A percentile compares a stretch with the other conserved stretches of the same genome.
phyloP scores from a whole-genome alignment of 2,797 vertebrate species.

The Tamandua tetradactyla region DNA sequence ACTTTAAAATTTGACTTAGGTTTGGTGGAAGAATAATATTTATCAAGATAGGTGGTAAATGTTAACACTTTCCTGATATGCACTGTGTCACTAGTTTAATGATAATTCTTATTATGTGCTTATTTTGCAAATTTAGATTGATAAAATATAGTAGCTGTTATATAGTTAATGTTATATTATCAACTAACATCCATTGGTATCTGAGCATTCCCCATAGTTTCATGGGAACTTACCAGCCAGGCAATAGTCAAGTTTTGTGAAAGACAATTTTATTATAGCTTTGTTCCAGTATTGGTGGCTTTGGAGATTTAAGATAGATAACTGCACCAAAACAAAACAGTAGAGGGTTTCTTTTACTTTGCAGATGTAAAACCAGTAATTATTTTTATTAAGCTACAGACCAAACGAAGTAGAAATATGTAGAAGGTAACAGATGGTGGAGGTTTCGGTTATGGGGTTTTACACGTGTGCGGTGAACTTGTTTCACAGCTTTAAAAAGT shows the following conservation, averaged over 20 bases:
- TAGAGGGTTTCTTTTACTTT: neutral
- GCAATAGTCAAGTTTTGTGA: neutral
- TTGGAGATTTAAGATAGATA: neutral
- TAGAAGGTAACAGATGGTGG: conserved; percentile 75
- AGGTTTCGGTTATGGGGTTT: conserved; percentile 65
- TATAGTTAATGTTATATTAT: neutral
- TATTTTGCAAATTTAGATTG: neutral
- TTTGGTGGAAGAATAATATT: neutral
- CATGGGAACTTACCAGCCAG: neutral
- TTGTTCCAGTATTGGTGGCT: neutral
- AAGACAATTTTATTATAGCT: conserved; percentile 6
- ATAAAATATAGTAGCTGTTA: neutral
- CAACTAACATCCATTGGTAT: neutral
- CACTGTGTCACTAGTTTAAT: neutral
- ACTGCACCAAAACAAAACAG: neutral
- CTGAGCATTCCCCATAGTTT: neutral
- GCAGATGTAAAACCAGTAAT: conserved; percentile 48
- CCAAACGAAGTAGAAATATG: conserved; percentile 68
- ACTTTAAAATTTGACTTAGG: neutral
- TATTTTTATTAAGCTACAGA: conserved; percentile 54
- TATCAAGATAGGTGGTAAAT: neutral
- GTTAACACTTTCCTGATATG: neutral
- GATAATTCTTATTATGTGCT: neutral
- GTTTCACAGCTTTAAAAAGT: conserved; percentile 54
- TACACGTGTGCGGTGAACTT: conserved; percentile 58